Percentiles rank a stretch among this genome's conserved stretches.
Evolutionary conservation across 2,797 vertebrate species (phyloP).

Genomic region (Fundulus diaphanus): DNA sequence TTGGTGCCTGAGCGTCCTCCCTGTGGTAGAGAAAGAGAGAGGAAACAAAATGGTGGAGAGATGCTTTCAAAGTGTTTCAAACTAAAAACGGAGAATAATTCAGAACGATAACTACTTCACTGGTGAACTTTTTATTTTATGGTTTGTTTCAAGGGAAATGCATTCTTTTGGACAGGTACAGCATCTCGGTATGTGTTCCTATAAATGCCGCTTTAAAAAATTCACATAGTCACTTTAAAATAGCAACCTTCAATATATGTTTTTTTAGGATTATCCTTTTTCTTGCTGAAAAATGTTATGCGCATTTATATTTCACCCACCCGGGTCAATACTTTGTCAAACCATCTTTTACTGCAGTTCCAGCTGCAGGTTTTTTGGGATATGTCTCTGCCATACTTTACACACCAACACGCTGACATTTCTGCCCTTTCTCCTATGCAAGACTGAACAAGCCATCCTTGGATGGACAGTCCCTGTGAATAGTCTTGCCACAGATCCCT

Average conservation of each 20-base stretch:
- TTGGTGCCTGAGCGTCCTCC: constrained; percentile 93
- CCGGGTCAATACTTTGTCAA: background rate
- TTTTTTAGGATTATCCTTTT: background rate
- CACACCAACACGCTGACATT: background rate
- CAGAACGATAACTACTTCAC: no score
- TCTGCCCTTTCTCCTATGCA: no score
- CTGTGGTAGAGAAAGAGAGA: constrained; percentile 63
- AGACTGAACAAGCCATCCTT: background rate
- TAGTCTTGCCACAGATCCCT: background rate
- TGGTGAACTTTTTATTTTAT: background rate
- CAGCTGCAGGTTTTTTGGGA: background rate
- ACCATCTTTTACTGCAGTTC: background rate
- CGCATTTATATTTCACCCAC: background rate
- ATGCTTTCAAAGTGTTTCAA: no score
- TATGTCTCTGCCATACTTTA: background rate
- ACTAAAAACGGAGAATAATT: no score
- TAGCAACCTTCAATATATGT: background rate
- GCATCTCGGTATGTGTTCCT: no score
- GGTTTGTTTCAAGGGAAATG: background rate
- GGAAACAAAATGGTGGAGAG: no score
- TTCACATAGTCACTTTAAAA: background rate
- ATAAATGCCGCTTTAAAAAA: no score
- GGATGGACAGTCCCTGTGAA: background rate
- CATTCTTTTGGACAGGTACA: background rate
- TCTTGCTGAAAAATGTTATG: background rate